Base-by-base conservation (phyloP, 2,888 invertebrate species). In the Odontocerum albicorne region DNA sequence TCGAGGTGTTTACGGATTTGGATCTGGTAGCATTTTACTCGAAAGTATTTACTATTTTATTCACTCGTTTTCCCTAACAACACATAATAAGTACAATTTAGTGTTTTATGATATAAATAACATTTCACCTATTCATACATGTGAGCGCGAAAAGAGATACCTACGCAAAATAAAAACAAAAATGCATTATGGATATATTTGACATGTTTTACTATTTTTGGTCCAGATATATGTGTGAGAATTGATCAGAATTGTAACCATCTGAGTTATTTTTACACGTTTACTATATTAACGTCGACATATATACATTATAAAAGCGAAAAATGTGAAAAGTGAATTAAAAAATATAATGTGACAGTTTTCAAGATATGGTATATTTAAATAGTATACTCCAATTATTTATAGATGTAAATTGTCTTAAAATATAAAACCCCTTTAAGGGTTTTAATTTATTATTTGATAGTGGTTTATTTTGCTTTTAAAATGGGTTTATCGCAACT, bases 161-260 rank as follows among this genome's bases (percentile, higher is more conserved):
- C 45, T 21, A 45, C 45, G 33, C 45, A 49, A 46, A 45, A 46
- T 51, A 51, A 56, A 33, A 50, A 56, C 56, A 56, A 46, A 51
- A 51, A 50, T 57, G 51, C 47, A 57, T 43, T 38, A 51, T 56
- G 52, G 50, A 46, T 40, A 27, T 47, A 47, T 44, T 49, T 43
- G 35, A 51, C 57, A 57, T 57, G 57, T 57, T 57, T 57, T 57
- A 38, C 52, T 57, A 57, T 57, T 57, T 57, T 51, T 57, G 52
- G 51, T 38, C 17, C 38, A 19, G 21, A 13, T 12, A 21, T 27
- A 10, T 4, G 10, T 27, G 27, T 10, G 10, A 27, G 27, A n/a
- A n/a, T n/a, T n/a, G n/a, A n/a, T n/a, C n/a, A n/a, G n/a, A n/a
- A n/a, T n/a, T n/a, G n/a, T n/a, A n/a, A n/a, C n/a, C n/a, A n/a